These are phyloP conservation scores for Oryzias sinensis DNA, from an alignment of 2,797 vertebrate species.

Conservation along the genomic window DNA sequence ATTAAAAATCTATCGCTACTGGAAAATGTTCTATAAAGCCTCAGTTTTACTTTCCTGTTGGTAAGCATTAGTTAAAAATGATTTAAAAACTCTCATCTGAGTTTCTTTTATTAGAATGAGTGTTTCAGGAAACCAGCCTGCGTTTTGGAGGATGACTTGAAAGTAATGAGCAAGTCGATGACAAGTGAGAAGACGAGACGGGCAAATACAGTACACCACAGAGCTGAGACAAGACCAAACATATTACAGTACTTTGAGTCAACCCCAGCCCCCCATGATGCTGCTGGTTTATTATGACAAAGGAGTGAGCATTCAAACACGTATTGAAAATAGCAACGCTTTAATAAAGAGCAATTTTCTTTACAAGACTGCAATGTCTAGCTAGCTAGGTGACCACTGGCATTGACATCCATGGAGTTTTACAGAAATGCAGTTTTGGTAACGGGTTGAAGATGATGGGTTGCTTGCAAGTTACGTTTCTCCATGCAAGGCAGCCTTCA, in stretches of 20 bases:
- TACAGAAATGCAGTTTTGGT: constrained; percentile 67
- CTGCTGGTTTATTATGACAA: constrained; percentile 72
- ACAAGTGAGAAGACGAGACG: constrained; percentile 65
- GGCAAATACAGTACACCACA: constrained; percentile 70
- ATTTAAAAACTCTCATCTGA: neutral
- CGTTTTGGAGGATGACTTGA: constrained; percentile 37
- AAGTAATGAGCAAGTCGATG: constrained; percentile 52
- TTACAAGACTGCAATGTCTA: constrained; percentile 78
- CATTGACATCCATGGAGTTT: constrained; percentile 75
- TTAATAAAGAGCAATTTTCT: constrained; percentile 76
- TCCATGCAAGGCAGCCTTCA: constrained; percentile 74
- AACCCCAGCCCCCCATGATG: constrained; percentile 59
- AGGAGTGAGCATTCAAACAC: constrained; percentile 75
- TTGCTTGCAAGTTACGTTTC: constrained; percentile 69
- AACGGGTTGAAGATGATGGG: constrained; percentile 74
- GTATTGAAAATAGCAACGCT: constrained; percentile 79
- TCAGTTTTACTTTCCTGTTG: constrained; percentile 11
- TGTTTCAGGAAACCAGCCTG: constrained; percentile 49
- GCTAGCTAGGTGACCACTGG: constrained; percentile 73
- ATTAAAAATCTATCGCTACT: too few species aligned
- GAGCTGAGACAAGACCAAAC: constrained; percentile 71
- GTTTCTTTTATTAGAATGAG: neutral
- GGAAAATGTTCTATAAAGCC: too few species aligned
- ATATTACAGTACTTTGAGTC: constrained; percentile 74
- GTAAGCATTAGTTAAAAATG: neutral